Base-by-base conservation (phyloP, 1,140 invertebrate genomes). In the Drosophila sucinea region DNA sequence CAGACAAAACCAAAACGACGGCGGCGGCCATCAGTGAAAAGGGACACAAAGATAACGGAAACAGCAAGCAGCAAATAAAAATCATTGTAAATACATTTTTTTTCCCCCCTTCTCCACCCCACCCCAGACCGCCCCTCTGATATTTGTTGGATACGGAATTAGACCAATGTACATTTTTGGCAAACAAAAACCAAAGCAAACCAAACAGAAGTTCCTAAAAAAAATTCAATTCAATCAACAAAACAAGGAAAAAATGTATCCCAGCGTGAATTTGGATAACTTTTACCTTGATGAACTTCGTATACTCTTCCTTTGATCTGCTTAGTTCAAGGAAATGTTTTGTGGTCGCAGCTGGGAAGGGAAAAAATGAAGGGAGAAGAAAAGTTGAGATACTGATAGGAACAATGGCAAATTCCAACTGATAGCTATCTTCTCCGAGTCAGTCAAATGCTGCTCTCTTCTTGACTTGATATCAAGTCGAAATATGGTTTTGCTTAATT, bases 61-160 rank as follows among this genome's bases (percentile, higher is more conserved):
- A 66, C 68, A 70, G 40, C 60, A 55, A 61, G 65, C 68, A 70
- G 51, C 77, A 73, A 80, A 86, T 86, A 87, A 86, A 86, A 86
- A 85, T 86, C 82, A 80, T 84, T 90, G 77, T 89, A 78, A 89
- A 87, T 76, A 89, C 58, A 44, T 68, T 79, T 79, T 54, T 62
- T 25, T 63, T 47, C 63, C 25, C 55, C 33, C 35, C 51, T 8
- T 51, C 23, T 4, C 8, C n/a, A 7, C 44, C 7, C 7, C 41
- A 7, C 7, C 17, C 23, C 44, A 17, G 10, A 10, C 35, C 44
- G 2, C 0, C 41, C 44, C 1, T 27, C 23, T 23, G 23, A 23
- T 51, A 51, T 51, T 51, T 51, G 44, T 51, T 51, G 17, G 44
- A 7, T 51, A 51, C 8, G 8, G 44, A 27, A 51, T 51, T 51